A percentile compares a stretch with the other conserved stretches of the same genome.
phyloP scores from a whole-genome alignment of 1,140 invertebrate species.

The Pteromalus puparum region DNA sequence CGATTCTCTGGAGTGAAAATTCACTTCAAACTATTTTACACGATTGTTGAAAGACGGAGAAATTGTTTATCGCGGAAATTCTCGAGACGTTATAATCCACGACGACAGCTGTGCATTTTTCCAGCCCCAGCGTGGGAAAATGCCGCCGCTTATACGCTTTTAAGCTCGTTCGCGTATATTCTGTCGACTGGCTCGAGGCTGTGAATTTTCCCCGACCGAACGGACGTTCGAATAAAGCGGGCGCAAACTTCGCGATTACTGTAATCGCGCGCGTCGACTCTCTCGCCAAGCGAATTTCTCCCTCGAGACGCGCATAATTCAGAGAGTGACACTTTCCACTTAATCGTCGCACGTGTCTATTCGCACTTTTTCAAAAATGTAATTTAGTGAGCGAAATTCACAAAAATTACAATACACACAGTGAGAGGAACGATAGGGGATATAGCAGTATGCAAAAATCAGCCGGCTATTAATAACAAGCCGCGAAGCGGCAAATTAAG shows the following conservation, averaged over 20 bases:
- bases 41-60: too few species aligned
- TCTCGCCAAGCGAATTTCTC: not conserved
- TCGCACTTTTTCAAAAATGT: too few species aligned
- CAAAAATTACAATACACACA: not conserved
- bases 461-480: conserved; percentile 17
- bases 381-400: not conserved
- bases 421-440: not conserved
- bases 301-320: not conserved
- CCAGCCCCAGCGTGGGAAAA: not conserved
- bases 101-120: not conserved
- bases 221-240: not conserved
- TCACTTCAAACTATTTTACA: not conserved
- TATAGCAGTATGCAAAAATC: not conserved
- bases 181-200: not conserved
- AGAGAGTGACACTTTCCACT: not conserved
- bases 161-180: not conserved
- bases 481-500: conserved; percentile 14
- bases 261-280: not conserved
- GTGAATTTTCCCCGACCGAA: not conserved
- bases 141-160: not conserved
- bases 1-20: not conserved
- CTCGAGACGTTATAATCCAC: not conserved
- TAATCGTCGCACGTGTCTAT: not conserved
- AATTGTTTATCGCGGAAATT: not conserved
- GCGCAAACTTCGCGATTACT: not conserved